Evolutionary conservation across 1,140 invertebrate species (phyloP), one percentile per base, ranked within the genome.

Genomic region (Metopolophium dirhodum): DNA sequence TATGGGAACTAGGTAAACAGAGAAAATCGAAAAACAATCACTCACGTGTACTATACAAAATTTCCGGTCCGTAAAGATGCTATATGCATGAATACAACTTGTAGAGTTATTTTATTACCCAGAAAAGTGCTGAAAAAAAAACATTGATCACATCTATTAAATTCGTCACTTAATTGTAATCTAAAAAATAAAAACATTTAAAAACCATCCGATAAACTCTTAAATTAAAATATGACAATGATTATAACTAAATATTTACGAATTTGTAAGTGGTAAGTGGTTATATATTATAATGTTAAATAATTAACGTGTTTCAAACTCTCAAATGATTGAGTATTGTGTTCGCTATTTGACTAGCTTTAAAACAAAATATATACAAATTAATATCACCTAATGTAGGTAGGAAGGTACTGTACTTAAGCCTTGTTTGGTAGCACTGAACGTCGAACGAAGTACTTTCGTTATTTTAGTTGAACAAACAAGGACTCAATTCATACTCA

Each of bases 401-500:
- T 68, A n/a, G 61, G 30, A n/a, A 77, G 30, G 30, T 77, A 77
- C 30, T 35, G 11, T 45, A 45, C 37, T 86, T 45, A 45, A 41
- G 23, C 83, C 37, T 41, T 86, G 83, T 45, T 26, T 86, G 0
- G 37, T 4, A 3, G 22, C 3, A 47, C 23, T 45, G 23, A 85
- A 45, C 37, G 37, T 9, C 30, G 23, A 85, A 45, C 37, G 37
- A 86, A 86, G 83, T 41, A 86, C 83, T 86, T 45, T 86, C 23
- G 11, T 41, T 86, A 86, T 86, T 86, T 86, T 86, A 30, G 83
- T 86, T 86, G 41, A 41, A 86, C 26, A 41, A 86, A 86, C 82
- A 83, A 86, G 1, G 45, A 86, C 23, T 86, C 11, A 41, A 41
- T 86, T 41, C 22, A 86, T 86, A 45, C 4, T 86, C 11, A 86